Evolutionary conservation across 92 coral and sea anemone genomes (phyloP), one percentile per base, ranked within the genome.

Genomic region (Blastomussa wellsi): DNA sequence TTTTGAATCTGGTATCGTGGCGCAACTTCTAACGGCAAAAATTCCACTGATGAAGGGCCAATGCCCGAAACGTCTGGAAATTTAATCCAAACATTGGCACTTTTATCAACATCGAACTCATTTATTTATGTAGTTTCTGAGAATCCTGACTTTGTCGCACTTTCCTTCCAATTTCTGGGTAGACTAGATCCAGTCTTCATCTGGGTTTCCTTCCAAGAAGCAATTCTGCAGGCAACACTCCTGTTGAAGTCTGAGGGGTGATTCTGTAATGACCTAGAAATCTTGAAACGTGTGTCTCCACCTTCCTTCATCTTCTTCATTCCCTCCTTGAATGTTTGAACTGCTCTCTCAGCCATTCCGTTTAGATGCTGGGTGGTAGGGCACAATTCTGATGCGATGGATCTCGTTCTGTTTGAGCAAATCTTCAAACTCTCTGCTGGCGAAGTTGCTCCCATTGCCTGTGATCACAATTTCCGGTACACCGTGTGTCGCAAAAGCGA

Each of bases 351-450:
- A 8, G 90, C 90, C 15, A 88, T 64, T 8, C 94, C 91, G 59
- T n/a, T 88, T 88, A 20, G 92, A 91, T 24, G 91, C 80, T 47
- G 96, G 92, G 53, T 86, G 91, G 82, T 74, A 91, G 48, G 92
- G 94, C 29, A 90, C 82, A 44, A 22, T 88, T 76, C 91, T 88
- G 47, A 77, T 68, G 79, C 85, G 90, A 32, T 78, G 32, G 33
- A 89, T 84, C 16, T 81, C 86, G 41, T 48, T 48, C 53, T 48
- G 53, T 48, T 48, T 48, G 48, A 79, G 39, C 70, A 82, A 73
- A 42, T 87, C 59, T 82, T 82, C 67, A 57, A 88, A 88, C 64
- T 83, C 84, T 31, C 26, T 52, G 51, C 92, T 89, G 9, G 77
- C 73, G 39, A 89, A 89, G 89, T 64, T 67, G 35, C 90, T 70